These are phyloP conservation scores for Himalopsyche phryganea DNA, from an alignment of 1,140 invertebrate genomes.

Conservation along the genomic window DNA sequence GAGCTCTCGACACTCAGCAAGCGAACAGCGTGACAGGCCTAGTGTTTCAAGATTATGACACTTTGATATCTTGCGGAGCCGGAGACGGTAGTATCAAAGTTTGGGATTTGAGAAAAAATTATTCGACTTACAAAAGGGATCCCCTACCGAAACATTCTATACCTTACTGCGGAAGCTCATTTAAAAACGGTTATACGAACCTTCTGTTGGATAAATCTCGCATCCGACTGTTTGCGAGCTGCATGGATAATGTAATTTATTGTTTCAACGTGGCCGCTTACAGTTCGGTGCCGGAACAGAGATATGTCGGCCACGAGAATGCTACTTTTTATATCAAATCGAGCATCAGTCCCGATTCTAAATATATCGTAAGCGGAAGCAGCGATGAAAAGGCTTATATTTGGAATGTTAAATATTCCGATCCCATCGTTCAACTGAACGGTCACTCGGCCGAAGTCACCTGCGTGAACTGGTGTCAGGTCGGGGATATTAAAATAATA, in stretches of 20 bases:
- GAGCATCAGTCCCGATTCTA: conserved; percentile 72
- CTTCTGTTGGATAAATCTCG: conserved; percentile 67
- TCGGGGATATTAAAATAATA: conserved; percentile 57
- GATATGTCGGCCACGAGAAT: conserved; percentile 68
- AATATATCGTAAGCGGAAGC: conserved; percentile 78
- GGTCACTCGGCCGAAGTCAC: conserved; percentile 82
- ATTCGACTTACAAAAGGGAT: conserved; percentile 64
- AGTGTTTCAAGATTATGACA: conserved; percentile 73
- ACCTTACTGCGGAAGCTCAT: conserved; percentile 65
- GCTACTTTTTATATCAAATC: conserved; percentile 80
- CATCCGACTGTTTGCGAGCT: conserved; percentile 76
- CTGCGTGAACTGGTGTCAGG: conserved; percentile 72
- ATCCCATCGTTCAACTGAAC: conserved; percentile 62
- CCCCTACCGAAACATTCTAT: conserved; percentile 69
- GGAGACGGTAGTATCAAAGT: conserved; percentile 81
- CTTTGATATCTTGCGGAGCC: conserved; percentile 75
- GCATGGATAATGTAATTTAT: conserved; percentile 82
- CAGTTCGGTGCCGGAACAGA: conserved; percentile 59
- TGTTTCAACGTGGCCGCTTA: conserved; percentile 76
- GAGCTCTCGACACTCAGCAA: conserved; percentile 37
- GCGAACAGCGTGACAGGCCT: conserved; percentile 72
- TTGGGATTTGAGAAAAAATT: conserved; percentile 84
- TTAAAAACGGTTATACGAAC: conserved; percentile 73
- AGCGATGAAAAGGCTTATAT: conserved; percentile 81
- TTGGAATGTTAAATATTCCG: conserved; percentile 66